A percentile compares a stretch with the other conserved stretches of the same genome.
phyloP scores from a whole-genome alignment of 2,797 vertebrate species.

The Sebastes hubbsi region DNA sequence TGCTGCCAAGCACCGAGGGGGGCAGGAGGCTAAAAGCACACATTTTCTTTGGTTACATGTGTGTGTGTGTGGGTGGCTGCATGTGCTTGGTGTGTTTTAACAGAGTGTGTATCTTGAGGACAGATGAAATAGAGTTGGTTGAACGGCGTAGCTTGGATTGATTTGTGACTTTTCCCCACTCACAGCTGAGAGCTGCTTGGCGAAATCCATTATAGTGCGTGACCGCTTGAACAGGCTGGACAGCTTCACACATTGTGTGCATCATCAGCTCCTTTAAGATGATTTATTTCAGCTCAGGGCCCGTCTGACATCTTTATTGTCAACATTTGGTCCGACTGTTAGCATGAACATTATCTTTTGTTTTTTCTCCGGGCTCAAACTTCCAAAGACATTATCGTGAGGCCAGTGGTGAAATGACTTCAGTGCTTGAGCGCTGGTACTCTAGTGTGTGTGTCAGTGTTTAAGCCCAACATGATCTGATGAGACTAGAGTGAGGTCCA shows the following conservation, averaged over 20 bases:
- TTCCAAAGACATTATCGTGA: constrained; percentile 17
- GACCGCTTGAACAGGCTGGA: constrained; percentile 13
- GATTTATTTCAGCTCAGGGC: constrained; percentile 37
- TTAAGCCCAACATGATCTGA: constrained; percentile 12
- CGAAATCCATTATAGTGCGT: not conserved
- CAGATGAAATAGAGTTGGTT: constrained; percentile 11
- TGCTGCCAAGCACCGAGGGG: constrained; percentile 42
- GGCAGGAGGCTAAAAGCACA: constrained; percentile 14
- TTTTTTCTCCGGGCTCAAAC: not conserved
- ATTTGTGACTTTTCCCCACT: constrained; percentile 13
- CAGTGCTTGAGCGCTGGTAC: not conserved
- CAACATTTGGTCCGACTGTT: constrained; percentile 38
- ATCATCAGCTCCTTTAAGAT: constrained; percentile 20
- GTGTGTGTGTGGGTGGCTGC: not conserved
- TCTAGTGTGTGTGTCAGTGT: not conserved
- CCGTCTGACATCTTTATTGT: constrained; percentile 43
- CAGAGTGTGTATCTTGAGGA: not conserved
- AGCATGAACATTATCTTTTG: constrained; percentile 9
- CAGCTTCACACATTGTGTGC: constrained; percentile 30
- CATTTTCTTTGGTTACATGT: not conserved
- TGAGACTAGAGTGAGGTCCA: constrained; percentile 3
- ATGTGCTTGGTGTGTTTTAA: not conserved
- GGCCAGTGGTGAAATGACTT: not conserved
- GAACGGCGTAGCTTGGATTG: constrained; percentile 17
- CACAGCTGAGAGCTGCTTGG: not conserved